A percentile compares a stretch with the other conserved stretches of the same genome.
Evolutionary conservation across 2,797 vertebrate species (phyloP).

Genomic region (Eidolon dupreanum): DNA sequence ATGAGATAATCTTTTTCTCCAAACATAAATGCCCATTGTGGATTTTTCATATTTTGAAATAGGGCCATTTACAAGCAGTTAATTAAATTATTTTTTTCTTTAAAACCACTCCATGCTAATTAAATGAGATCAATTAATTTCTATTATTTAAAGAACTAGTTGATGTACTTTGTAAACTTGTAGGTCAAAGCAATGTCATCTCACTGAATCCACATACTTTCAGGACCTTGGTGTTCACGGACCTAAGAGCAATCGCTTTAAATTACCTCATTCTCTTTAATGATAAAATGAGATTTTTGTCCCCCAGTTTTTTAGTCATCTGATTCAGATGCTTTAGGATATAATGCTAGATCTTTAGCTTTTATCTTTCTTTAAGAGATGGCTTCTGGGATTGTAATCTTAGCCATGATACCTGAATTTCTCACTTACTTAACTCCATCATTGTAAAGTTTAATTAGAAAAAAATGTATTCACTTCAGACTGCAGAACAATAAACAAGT

Average conservation of each 20-base stretch:
- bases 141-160: constrained; percentile 45
- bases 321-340: constrained; percentile 52
- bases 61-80: constrained; percentile 16
- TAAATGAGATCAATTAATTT: constrained; percentile 57
- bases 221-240: neutral
- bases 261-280: constrained; percentile 45
- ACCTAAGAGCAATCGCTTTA: constrained; percentile 48
- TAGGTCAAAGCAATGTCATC: neutral
- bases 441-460: constrained; percentile 55
- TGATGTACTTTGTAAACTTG: constrained; percentile 48
- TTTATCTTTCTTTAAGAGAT: neutral
- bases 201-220: neutral
- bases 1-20: neutral
- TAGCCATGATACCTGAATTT: constrained; percentile 30
- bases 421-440: neutral
- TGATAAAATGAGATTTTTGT: neutral
- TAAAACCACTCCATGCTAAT: neutral
- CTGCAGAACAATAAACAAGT: constrained; percentile 28
- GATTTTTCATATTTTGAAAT: constrained; percentile 48
- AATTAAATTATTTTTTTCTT: neutral
- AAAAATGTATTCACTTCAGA: neutral
- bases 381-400: constrained; percentile 38
- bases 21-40: neutral
- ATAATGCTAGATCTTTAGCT: constrained; percentile 43
- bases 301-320: constrained; percentile 42